Conservation (phyloP, 2,113 vertebrate genomes). For the Crotalus viridis region DNA sequence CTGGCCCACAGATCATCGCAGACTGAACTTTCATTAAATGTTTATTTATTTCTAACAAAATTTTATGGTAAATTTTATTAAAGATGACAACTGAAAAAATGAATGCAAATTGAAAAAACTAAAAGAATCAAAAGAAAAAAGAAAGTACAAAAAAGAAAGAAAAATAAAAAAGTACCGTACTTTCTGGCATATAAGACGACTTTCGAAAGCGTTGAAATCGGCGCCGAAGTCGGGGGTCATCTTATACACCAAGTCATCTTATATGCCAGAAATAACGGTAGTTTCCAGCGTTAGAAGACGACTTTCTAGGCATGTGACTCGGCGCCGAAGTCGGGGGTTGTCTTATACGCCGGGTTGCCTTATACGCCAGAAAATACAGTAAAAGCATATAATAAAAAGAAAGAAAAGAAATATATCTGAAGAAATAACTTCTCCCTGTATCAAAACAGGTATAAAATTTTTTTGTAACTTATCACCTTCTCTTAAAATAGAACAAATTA, state of each 20-base stretch:
- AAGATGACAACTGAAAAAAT: not conserved
- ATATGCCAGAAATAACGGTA: too few relatives aligned
- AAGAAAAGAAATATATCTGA: not conserved
- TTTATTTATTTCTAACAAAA: not conserved
- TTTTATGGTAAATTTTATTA: not conserved
- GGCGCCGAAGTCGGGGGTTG: too few relatives aligned
- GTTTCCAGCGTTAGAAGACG: too few relatives aligned
- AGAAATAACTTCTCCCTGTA: not conserved
- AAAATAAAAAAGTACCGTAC: not conserved
- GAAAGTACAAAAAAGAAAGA: not conserved
- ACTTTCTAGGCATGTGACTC: too few relatives aligned
- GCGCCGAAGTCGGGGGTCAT: too few relatives aligned
- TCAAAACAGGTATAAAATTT: not conserved
- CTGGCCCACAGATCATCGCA: constrained; percentile 10
- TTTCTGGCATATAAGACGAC: too few relatives aligned
- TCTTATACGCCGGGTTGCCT: too few relatives aligned
- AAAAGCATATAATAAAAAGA: not conserved
- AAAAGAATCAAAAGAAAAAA: not conserved
- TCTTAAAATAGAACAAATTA: not conserved
- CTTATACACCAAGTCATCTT: too few relatives aligned
- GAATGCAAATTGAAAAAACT: not conserved
- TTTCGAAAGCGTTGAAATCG: too few relatives aligned
- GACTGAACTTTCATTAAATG: not conserved
- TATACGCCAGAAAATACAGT: not conserved
- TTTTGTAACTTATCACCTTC: not conserved